A percentile compares a stretch with the other conserved stretches of the same genome.
These are phyloP conservation scores for Butastur rufipennis DNA, from an alignment of 2,113 vertebrate species.

Conservation along the genomic window DNA sequence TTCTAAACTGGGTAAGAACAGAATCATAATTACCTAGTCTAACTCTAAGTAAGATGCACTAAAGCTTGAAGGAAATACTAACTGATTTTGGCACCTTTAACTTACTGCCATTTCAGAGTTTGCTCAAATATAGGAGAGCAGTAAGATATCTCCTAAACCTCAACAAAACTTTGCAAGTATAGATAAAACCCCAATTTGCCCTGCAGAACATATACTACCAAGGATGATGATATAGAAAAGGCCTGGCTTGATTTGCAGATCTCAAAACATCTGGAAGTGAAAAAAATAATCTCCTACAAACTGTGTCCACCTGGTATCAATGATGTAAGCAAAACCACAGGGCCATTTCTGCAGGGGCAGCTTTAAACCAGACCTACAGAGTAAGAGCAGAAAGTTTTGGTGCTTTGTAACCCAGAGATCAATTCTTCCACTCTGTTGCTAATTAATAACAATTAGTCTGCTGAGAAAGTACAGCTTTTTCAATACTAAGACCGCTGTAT, in stretches of 20 bases:
- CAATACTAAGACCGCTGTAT: not conserved
- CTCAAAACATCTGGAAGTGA: not conserved
- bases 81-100: not conserved
- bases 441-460: not conserved
- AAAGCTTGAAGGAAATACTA: not conserved
- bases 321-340: not conserved
- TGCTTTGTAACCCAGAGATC: not conserved
- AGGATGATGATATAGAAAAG: not conserved
- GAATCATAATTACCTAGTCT: not conserved
- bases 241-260: not conserved
- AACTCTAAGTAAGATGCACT: not conserved
- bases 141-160: not conserved
- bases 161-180: not conserved
- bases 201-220: not conserved
- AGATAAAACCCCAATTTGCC: not conserved
- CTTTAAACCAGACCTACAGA: not conserved
- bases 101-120: not conserved
- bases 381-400: not conserved
- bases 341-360: not conserved
- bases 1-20: not conserved
- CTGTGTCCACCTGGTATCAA: not conserved
- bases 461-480: not conserved
- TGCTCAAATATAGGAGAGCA: not conserved
- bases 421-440: not conserved
- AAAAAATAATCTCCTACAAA: not conserved